Evolutionary conservation across 2,113 vertebrate species (phyloP).

Genomic region (Rallus limicola): DNA sequence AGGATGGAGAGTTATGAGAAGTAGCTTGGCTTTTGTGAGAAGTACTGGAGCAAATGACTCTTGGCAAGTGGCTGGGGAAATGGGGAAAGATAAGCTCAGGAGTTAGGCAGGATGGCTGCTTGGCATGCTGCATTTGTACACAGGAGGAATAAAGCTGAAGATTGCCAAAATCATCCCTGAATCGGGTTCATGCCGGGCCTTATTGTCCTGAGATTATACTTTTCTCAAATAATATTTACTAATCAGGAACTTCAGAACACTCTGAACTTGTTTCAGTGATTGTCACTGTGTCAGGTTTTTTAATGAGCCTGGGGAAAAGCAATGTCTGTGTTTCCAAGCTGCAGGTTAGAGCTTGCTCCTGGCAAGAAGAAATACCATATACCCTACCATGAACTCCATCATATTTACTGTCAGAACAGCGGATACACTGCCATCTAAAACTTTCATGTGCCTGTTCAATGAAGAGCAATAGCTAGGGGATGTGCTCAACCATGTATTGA

Average conservation of each 20-base stretch:
- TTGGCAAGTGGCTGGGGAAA: constrained; percentile 45
- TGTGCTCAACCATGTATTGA: not conserved
- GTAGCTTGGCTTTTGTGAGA: constrained; percentile 40
- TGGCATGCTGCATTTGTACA: not conserved
- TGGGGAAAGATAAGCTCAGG: not conserved
- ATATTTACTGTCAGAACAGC: not conserved
- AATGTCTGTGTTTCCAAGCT: not conserved
- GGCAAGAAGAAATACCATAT: not conserved
- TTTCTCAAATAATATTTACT: not conserved
- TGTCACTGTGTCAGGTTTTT: not conserved
- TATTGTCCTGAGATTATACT: not conserved
- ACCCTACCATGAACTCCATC: not conserved
- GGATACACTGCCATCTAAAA: not conserved
- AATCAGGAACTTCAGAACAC: not conserved
- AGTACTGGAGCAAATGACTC: constrained; percentile 24
- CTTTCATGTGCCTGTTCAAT: not conserved
- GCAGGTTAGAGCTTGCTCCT: not conserved
- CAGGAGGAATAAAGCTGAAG: not conserved
- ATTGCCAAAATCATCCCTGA: not conserved
- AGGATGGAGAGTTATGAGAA: constrained; percentile 50
- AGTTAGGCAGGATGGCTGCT: not conserved
- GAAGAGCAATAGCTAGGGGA: not conserved
- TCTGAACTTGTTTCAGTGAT: not conserved
- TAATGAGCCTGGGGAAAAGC: not conserved
- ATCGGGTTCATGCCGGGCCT: not conserved